Evolutionary conservation across 2,888 invertebrate species (phyloP), one percentile per base, ranked within the genome.

Genomic region (Hartigia nigra): DNA sequence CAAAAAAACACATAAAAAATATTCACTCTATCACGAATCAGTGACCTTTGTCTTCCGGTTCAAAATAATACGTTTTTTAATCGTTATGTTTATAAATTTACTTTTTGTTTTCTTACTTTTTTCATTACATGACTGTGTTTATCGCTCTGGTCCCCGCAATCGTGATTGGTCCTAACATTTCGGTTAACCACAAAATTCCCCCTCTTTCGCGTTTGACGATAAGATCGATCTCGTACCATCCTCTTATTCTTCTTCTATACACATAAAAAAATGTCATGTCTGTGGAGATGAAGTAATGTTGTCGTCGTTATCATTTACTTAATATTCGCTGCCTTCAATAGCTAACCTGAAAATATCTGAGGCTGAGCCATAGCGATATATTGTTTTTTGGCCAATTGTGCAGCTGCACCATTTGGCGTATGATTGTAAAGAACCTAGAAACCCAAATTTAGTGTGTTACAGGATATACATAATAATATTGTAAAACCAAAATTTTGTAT

Each of bases 341-440:
- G 31, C 78, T 76, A 77, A 88, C 88, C 86, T 79, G 80, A 77
- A 76, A 82, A 78, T 32, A 83, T 84, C 36, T 83, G 78, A 11
- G 88, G 87, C 77, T 87, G 84, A 36, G 88, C 88, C 31, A 89
- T 79, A 14, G 87, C 87, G 70, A 85, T 80, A 80, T 86, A 90
- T 78, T 90, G 88, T 75, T 86, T 88, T 74, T 92, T 88, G 4
- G 92, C 92, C 69, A 91, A 81, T 34, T 91, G 91, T 2, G 91
- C 91, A 0, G 92, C 92, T 55, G 88, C 89, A 72, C 88, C 89
- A 85, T 93, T 92, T 1, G 92, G 92, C 31, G 90, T 83, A 80
- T 93, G 93, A 85, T 92, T 92, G 84, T 93, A 92, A 1, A 92
- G 90, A 69, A 92, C 85, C 89, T 92, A 87, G 5, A 86, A 76